Evolutionary conservation across 2,113 vertebrate genomes (phyloP).

Genomic region (Melospiza georgiana): DNA sequence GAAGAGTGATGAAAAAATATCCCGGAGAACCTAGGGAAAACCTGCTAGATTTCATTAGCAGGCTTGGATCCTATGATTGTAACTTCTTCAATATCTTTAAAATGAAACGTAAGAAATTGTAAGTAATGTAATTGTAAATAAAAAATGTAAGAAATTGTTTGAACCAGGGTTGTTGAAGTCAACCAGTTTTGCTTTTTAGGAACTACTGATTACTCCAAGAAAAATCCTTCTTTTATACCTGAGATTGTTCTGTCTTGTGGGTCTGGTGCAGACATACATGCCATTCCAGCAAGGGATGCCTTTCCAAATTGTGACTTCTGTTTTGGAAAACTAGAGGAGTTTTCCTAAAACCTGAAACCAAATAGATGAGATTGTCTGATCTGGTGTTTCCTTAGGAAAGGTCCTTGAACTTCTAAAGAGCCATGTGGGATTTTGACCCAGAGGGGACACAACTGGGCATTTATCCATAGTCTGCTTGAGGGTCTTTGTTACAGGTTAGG

Average conservation of each 20-base stretch:
- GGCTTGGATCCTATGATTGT: neutral
- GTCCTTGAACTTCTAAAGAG: neutral
- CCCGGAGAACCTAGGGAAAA: neutral
- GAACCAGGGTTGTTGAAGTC: neutral
- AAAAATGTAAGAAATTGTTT: neutral
- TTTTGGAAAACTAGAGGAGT: neutral
- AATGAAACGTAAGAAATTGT: neutral
- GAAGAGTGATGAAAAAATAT: neutral
- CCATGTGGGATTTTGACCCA: neutral
- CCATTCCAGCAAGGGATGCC: neutral
- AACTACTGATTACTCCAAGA: neutral
- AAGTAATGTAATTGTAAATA: too few relatives aligned
- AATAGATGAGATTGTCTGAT: neutral
- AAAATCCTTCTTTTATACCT: neutral
- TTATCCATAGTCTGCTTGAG: neutral
- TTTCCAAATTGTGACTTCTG: neutral
- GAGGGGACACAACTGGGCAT: neutral
- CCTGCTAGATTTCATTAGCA: neutral
- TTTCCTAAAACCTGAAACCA: neutral
- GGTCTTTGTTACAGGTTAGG: neutral
- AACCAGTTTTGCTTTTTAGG: neutral
- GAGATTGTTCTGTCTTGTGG: neutral
- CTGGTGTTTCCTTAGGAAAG: neutral
- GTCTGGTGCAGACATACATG: neutral
- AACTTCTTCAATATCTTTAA: neutral